phyloP scores from a whole-genome alignment of 2,888 invertebrate species.

The Agriopis aurantiaria region DNA sequence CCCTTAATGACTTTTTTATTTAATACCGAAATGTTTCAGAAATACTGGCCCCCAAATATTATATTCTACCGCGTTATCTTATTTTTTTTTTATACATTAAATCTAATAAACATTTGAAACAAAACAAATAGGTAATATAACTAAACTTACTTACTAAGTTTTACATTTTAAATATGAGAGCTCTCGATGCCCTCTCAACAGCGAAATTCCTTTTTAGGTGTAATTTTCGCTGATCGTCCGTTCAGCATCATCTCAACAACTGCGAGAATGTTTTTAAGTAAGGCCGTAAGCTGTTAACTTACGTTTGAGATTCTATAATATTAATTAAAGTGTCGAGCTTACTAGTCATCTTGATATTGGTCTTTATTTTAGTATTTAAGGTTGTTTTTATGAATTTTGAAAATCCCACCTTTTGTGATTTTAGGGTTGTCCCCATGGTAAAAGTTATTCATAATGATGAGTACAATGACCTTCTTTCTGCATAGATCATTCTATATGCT shows the following conservation, averaged over 20 bases:
- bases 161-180: background rate
- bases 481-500: too few species aligned
- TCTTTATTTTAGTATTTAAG: background rate
- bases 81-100: slow-evolving; percentile 8
- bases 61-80: slow-evolving; percentile 44
- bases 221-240: too few species aligned
- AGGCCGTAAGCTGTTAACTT: too few species aligned
- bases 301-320: slow-evolving; percentile 4
- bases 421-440: too few species aligned
- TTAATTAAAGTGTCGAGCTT: background rate
- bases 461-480: too few species aligned
- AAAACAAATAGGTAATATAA: slow-evolving; percentile 59
- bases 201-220: too few species aligned
- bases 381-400: too few species aligned
- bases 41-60: slow-evolving; percentile 75
- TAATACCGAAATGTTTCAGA: slow-evolving; percentile 62
- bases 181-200: too few species aligned
- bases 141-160: background rate
- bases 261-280: too few species aligned
- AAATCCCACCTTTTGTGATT: too few species aligned
- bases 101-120: slow-evolving; percentile 72
- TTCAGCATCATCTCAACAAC: too few species aligned
- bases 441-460: too few species aligned
- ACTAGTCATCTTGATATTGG: background rate
- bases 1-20: slow-evolving; percentile 26